A percentile compares a stretch with the other conserved stretches of the same genome.
phyloP scores from a whole-genome alignment of 2,113 vertebrate species.

The Corythaixoides concolor region DNA sequence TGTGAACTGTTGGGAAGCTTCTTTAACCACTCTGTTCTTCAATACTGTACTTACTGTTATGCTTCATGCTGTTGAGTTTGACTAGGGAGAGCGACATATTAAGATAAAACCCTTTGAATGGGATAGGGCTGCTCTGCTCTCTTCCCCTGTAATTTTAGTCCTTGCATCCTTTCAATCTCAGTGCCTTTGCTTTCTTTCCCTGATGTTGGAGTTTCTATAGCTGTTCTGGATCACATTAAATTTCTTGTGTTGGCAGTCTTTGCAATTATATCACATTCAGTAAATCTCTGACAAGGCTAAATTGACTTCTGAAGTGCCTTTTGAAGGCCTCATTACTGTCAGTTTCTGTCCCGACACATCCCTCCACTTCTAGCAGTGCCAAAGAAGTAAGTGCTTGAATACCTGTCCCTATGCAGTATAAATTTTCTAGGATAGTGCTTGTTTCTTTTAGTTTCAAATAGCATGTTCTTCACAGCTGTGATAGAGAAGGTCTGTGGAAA shows the following conservation, averaged over 20 bases:
- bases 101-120: neutral
- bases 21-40: neutral
- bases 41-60: neutral
- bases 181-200: neutral
- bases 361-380: neutral
- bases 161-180: neutral
- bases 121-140: neutral
- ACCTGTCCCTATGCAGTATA: neutral
- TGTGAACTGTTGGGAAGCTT: neutral
- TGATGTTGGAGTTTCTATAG: slow-evolving; percentile 2
- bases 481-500: neutral
- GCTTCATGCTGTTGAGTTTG: neutral
- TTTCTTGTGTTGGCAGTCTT: neutral
- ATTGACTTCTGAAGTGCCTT: slow-evolving; percentile 23
- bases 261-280: slow-evolving; percentile 33
- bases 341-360: neutral
- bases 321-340: slow-evolving; percentile 21
- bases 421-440: neutral
- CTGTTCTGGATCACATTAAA: slow-evolving; percentile 22
- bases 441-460: neutral
- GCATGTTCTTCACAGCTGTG: neutral
- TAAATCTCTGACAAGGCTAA: slow-evolving; percentile 34
- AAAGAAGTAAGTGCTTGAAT: slow-evolving; percentile 12
- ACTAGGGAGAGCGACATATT: neutral
- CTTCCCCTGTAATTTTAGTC: slow-evolving; percentile 21